Conservation (phyloP, 2,797 vertebrate genomes). For the Bovichtus variegatus region DNA sequence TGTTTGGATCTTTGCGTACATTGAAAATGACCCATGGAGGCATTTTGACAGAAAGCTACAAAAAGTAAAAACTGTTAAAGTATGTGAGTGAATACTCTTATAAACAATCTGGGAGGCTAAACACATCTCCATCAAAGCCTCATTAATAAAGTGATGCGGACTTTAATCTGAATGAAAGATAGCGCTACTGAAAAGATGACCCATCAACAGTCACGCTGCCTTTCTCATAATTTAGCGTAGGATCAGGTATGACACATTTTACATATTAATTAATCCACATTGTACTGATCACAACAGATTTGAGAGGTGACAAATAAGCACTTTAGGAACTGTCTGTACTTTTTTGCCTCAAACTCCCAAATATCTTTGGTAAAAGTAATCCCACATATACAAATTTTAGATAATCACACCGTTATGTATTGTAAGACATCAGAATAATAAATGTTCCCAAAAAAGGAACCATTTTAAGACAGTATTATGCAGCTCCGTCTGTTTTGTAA, state of each 20-base stretch:
- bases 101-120: not conserved
- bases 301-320: not conserved
- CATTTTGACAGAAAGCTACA: no score
- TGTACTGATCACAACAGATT: not conserved
- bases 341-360: conserved; percentile 3
- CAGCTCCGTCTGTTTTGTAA: not conserved
- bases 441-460: not conserved
- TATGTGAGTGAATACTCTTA: no score
- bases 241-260: not conserved
- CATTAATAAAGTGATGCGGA: conserved; percentile 40
- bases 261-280: not conserved
- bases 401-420: not conserved
- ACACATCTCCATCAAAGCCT: conserved; percentile 12
- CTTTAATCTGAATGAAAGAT: conserved; percentile 48
- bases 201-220: not conserved
- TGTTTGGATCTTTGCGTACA: not conserved
- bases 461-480: not conserved
- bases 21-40: not conserved
- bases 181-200: conserved; percentile 7
- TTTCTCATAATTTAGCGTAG: no score
- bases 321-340: not conserved
- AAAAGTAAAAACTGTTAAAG: no score
- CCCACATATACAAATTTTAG: not conserved
- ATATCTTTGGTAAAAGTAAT: not conserved
- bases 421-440: not conserved